Evolutionary conservation across 2,113 vertebrate genomes (phyloP).

Genomic region (Oncorhynchus keta): DNA sequence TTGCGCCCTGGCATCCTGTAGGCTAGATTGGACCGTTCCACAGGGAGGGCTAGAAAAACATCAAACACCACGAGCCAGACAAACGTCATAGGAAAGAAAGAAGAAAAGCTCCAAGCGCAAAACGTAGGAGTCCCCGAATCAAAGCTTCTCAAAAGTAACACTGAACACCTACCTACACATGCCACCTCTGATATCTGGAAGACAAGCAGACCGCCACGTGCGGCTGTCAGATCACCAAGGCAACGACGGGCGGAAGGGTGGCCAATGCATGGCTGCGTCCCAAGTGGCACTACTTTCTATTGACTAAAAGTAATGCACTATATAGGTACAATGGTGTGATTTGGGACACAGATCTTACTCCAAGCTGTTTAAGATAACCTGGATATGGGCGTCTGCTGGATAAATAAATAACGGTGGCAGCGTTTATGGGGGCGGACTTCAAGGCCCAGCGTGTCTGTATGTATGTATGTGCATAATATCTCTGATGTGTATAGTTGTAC

Average conservation of each 20-base stretch:
- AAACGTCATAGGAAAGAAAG: slow-evolving; percentile 33
- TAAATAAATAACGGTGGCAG: slow-evolving; percentile 41
- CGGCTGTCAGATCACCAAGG: slow-evolving; percentile 15
- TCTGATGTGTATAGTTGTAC: slow-evolving; percentile 11
- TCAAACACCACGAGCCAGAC: slow-evolving; percentile 35
- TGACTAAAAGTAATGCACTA: no score
- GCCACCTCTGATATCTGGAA: not conserved
- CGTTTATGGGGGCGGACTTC: slow-evolving; percentile 9
- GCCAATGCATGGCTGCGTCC: slow-evolving; percentile 31
- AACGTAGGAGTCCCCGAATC: slow-evolving; percentile 17
- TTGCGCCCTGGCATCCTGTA: slow-evolving; percentile 35
- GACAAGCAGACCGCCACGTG: not conserved
- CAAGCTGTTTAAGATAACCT: slow-evolving; percentile 41
- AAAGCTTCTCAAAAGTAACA: slow-evolving; percentile 25
- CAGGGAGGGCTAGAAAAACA: slow-evolving; percentile 53
- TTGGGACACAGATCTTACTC: no score
- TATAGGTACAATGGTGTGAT: no score
- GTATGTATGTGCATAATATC: slow-evolving; percentile 19
- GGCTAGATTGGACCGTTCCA: slow-evolving; percentile 35
- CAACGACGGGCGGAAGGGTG: slow-evolving; percentile 19
- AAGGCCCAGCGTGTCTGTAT: slow-evolving; percentile 10
- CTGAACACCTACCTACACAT: not conserved
- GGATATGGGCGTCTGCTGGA: slow-evolving; percentile 40
- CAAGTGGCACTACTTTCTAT: not conserved
- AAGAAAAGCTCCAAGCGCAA: slow-evolving; percentile 10